These are phyloP conservation scores for Dascillus cervinus DNA, from an alignment of 2,888 invertebrate genomes.

Conservation along the genomic window DNA sequence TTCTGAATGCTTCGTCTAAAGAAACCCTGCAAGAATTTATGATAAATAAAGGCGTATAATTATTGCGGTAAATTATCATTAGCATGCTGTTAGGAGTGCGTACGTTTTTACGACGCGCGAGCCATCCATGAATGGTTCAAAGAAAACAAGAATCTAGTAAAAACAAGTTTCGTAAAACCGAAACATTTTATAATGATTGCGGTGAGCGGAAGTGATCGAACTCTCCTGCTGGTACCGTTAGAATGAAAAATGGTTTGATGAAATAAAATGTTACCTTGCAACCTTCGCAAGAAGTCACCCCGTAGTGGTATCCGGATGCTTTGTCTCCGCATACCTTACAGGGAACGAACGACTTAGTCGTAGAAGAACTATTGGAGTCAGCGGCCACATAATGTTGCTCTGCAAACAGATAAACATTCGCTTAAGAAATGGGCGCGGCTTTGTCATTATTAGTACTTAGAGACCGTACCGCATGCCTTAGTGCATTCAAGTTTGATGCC, in stretches of 20 bases:
- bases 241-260: background rate
- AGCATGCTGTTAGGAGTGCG: background rate
- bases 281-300: slow-evolving; percentile 96
- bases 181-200: slow-evolving; percentile 4
- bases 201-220: slow-evolving; percentile 4
- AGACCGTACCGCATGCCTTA: slow-evolving; percentile 21
- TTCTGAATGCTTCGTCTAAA: slow-evolving; percentile 94
- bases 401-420: slow-evolving; percentile 31
- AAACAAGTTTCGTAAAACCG: slow-evolving; percentile 12
- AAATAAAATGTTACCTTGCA: slow-evolving; percentile 69
- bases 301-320: slow-evolving; percentile 94
- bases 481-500: slow-evolving; percentile 9
- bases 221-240: slow-evolving; percentile 7
- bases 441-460: slow-evolving; percentile 6
- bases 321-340: slow-evolving; percentile 97
- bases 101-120: slow-evolving; percentile 3
- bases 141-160: slow-evolving; percentile 4
- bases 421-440: slow-evolving; percentile 8
- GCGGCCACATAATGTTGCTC: slow-evolving; percentile 68
- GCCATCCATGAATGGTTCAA: slow-evolving; percentile 8
- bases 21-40: slow-evolving; percentile 66
- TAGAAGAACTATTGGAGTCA: slow-evolving; percentile 70
- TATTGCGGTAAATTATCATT: slow-evolving; percentile 1
- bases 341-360: slow-evolving; percentile 81
- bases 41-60: background rate